Conservation (phyloP, 2,113 vertebrate species). For the Mandrillus leucophaeus region DNA sequence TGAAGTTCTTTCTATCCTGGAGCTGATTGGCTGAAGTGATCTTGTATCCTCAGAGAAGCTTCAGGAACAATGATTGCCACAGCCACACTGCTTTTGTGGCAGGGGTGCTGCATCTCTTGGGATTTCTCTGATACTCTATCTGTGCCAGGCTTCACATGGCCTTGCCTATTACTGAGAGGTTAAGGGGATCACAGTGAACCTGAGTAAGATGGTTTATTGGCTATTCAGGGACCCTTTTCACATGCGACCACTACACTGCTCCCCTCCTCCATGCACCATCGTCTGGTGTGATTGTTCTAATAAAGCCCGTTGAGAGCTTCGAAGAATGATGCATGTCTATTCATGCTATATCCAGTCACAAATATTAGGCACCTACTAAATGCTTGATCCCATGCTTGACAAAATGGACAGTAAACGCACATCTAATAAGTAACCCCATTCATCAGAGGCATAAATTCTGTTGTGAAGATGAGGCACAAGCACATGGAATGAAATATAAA, state of each 20-base stretch:
- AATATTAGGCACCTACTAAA: background rate
- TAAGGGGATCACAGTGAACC: background rate
- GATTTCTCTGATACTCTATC: background rate
- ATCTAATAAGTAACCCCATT: background rate
- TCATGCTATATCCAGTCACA: background rate
- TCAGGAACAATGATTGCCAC: background rate
- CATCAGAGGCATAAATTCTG: background rate
- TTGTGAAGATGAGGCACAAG: background rate
- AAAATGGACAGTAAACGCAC: background rate
- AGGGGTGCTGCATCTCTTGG: background rate
- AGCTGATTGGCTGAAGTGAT: constrained; percentile 1
- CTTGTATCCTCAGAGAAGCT: background rate
- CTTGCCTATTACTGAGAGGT: background rate
- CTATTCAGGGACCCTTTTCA: background rate
- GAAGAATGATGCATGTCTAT: background rate
- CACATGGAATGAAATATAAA: background rate
- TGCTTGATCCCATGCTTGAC: background rate
- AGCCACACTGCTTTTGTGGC: background rate
- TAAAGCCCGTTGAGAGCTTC: background rate
- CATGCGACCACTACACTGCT: too few relatives aligned
- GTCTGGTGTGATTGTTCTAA: background rate
- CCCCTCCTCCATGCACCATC: background rate
- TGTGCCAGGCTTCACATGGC: background rate
- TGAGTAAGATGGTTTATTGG: background rate
- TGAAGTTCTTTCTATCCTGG: background rate